These are phyloP conservation scores for Elaphurus davidianus DNA, from an alignment of 2,113 vertebrate species.

Conservation along the genomic window DNA sequence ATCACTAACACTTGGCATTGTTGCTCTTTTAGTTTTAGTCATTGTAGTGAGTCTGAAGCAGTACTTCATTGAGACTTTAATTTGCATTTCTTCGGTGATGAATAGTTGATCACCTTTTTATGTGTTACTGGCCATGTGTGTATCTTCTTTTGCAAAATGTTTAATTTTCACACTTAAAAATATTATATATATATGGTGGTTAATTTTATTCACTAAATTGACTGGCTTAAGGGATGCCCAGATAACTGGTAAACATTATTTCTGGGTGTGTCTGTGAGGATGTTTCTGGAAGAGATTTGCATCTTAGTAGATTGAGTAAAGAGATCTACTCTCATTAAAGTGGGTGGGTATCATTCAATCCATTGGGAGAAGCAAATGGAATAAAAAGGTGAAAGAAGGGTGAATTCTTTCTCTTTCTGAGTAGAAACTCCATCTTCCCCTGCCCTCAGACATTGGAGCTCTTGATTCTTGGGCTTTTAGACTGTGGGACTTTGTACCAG, in stretches of 20 bases:
- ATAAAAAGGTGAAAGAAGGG: background rate
- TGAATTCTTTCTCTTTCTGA: background rate
- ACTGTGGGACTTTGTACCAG: background rate
- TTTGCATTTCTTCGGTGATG: conserved; percentile 6
- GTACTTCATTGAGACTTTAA: background rate
- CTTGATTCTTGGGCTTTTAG: background rate
- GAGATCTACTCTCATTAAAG: background rate
- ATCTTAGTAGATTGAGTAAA: background rate
- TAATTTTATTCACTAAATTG: background rate
- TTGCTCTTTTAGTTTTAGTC: background rate
- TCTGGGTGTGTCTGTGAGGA: background rate
- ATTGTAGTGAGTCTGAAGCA: background rate
- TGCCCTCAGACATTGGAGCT: background rate
- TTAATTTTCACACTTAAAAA: background rate
- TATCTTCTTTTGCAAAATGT: background rate
- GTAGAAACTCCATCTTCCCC: background rate
- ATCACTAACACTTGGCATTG: background rate
- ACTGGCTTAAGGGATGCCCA: background rate
- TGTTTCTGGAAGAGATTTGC: background rate
- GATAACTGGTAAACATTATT: background rate
- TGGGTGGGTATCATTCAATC: background rate
- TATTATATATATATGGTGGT: background rate
- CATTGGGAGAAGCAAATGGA: background rate
- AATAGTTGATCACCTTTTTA: background rate
- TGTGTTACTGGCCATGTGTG: background rate